Base-by-base conservation (phyloP, 2,888 invertebrate species). In the Rhingia rostrata region DNA sequence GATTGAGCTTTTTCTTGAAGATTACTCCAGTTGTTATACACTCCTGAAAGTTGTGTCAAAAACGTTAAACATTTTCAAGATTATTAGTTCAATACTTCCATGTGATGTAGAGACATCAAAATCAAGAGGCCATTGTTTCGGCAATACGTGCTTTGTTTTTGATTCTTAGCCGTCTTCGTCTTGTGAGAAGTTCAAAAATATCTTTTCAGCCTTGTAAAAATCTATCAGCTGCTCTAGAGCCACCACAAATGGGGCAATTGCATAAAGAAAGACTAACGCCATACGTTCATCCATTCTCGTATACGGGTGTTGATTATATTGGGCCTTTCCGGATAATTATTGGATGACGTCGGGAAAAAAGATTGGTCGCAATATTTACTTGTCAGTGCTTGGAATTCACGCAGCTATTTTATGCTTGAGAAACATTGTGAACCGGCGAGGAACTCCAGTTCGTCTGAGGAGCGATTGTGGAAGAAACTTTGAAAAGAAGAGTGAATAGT, bases 261-360 rank as follows among this genome's bases (percentile, higher is more conserved):
- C 84, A 84, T 1, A 6, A 56, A 4, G 87, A 86, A 33, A 69
- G 86, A 6, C 12, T 86, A 5, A 80, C 74, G 6, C 85, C 87
- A 14, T 86, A 10, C 22, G 74, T 75, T 22, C 37, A 70, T 4
- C 81, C 86, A 5, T 87, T 87, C 32, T 72, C 80, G 1, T 87
- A 87, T 47, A 86, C 86, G 6, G 87, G 87, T 0, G 30, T 87
- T 3, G 88, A 87, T 53, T 87, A 80, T 47, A 87, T 86, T 33
- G 87, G 87, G 5, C 86, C 87, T 3, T 4, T 79, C 10, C 14
- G 70, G 2, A 56, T 86, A 3, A 54, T 63, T 12, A 80, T 87
- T 32, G 86, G 86, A 7, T 73, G 86, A 9, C 58, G 86, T 39
- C 37, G 43, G 6, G 86, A 86, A 9, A 86, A 86, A 35, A 75